Percentiles rank a stretch among this genome's conserved stretches.
Conservation (phyloP, 2,888 invertebrate genomes). For the Philhelius pedissequus region DNA sequence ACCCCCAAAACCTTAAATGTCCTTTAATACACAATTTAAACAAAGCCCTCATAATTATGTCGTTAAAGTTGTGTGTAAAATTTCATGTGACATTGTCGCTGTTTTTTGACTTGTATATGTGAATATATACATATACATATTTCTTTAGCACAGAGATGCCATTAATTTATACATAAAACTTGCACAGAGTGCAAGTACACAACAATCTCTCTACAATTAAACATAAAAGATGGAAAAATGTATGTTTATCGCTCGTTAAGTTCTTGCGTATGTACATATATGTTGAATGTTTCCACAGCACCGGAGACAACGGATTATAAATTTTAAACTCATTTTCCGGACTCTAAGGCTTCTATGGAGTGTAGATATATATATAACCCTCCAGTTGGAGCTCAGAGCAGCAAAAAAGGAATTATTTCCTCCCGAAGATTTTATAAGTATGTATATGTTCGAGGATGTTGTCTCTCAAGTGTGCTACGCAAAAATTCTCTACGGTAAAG, state of each 20-base stretch:
- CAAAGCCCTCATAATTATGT: neutral
- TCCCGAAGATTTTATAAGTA: slow-evolving; percentile 1
- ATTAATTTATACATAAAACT: slow-evolving; percentile 1
- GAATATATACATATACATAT: neutral
- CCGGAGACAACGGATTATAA: slow-evolving; percentile 29
- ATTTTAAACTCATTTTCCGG: slow-evolving; percentile 28
- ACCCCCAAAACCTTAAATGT: neutral
- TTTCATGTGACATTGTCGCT: neutral
- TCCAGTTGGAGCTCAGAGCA: neutral
- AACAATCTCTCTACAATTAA: slow-evolving; percentile 1
- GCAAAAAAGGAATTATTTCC: neutral
- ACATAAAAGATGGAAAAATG: slow-evolving; percentile 23
- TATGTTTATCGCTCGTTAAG: slow-evolving; percentile 24
- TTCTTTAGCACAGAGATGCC: neutral
- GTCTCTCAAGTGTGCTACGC: neutral
- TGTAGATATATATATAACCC: neutral
- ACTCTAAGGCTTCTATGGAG: neutral
- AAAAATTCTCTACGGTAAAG: neutral
- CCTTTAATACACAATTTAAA: neutral
- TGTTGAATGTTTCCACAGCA: neutral
- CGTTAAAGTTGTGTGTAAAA: slow-evolving; percentile 12
- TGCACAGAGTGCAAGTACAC: neutral
- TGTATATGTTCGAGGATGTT: no score
- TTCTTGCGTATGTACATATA: neutral
- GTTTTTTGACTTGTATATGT: neutral